These are phyloP conservation scores for Oreochromis grahami DNA, from an alignment of 2,797 vertebrate genomes.

Conservation along the genomic window DNA sequence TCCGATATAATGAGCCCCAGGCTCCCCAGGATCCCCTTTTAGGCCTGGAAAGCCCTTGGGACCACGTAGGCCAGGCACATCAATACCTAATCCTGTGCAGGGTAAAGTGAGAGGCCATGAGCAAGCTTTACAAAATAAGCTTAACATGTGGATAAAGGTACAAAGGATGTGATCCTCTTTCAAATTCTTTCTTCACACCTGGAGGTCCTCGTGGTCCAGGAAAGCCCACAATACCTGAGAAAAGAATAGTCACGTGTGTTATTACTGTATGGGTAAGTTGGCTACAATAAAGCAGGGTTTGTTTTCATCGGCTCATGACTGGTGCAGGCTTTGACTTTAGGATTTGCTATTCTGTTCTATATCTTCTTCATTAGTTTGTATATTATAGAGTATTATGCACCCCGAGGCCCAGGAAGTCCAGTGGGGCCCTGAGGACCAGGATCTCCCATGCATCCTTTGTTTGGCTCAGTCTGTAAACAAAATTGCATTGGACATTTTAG, in stretches of 20 bases:
- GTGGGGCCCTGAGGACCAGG: slow-evolving; percentile 41
- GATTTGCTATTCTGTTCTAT: neutral
- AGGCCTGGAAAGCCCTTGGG: slow-evolving; percentile 35
- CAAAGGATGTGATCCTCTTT: neutral
- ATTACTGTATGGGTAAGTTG: neutral
- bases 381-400: slow-evolving; percentile 10
- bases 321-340: neutral
- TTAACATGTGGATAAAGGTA: neutral
- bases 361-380: neutral
- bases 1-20: neutral
- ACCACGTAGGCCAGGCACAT: slow-evolving; percentile 12
- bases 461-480: slow-evolving; percentile 24
- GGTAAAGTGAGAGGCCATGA: neutral
- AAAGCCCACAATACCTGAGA: slow-evolving; percentile 47
- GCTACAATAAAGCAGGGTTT: neutral
- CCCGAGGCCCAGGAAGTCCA: slow-evolving; percentile 39
- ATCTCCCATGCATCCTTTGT: slow-evolving; percentile 55
- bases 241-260: neutral
- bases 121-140: neutral
- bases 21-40: slow-evolving; percentile 59
- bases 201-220: slow-evolving; percentile 50
- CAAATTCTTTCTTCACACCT: slow-evolving; percentile 34
- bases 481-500: neutral
- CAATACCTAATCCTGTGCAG: slow-evolving; percentile 23
- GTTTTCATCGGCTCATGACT: neutral